Base-by-base conservation (phyloP, 2,113 vertebrate species). In the Rattus rattus region DNA sequence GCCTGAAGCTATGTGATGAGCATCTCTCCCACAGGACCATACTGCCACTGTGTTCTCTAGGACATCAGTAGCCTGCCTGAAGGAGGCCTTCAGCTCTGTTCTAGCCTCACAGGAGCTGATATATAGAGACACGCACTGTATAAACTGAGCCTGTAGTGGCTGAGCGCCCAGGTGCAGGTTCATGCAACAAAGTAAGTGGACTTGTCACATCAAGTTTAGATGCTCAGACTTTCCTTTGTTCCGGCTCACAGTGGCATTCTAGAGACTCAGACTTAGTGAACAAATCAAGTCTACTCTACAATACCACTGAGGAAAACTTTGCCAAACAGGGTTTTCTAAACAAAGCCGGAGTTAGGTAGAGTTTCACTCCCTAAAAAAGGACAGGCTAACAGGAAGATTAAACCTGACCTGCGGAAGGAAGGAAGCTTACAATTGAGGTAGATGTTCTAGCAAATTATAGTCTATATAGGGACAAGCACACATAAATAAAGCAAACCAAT, bases 371-470 rank as follows among this genome's bases (percentile, higher is more conserved):
- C 59, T 72, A 91, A 91, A 84, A 90, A 75, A 96, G 76, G 36
- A 54, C 47, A 88, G 20, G 81, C 47, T 84, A 92, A 90, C 5
- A 47, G 43, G 28, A 94, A 65, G 24, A 84, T 91, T 89, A 91
- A 90, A 92, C 59, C 75, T 85, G 54, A 90, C 88, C 17, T 92
- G 73, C 36, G 59, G 92, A 93, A 96, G 63, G 91, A 97, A 97
- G 90, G 94, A 96, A 95, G 86, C 33, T 95, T 54, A 92, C 92
- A 92, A 91, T 95, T 96, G 92, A 73, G 92, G 93, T 69, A 54
- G 92, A 52, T 94, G 43, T 91, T 88, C 87, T 56, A 90, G 92
- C 95, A 90, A 84, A 90, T 72, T 70, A 77, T 20, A 73, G 47
- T 88, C 77, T 88, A 36, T 20, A 77, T 88, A 77, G 83, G 33